These are phyloP conservation scores for Drosophila mayaguana DNA, from an alignment of 2,888 invertebrate species.

Conservation along the genomic window DNA sequence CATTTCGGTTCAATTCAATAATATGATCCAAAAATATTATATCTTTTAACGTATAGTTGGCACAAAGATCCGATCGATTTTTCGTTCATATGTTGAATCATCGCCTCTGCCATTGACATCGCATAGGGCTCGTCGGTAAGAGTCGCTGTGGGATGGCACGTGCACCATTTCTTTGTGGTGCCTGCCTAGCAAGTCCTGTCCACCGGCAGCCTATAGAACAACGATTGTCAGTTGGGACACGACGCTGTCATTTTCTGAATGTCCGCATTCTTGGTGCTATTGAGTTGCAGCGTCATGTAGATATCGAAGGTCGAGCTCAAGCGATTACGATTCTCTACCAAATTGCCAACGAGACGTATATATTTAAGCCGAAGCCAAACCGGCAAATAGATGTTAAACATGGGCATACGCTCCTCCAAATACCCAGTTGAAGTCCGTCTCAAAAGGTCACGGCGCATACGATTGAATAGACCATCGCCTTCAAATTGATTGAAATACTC, in stretches of 20 bases:
- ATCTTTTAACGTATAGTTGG: not conserved
- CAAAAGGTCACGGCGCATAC: not conserved
- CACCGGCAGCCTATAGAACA: not conserved
- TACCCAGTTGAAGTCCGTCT: not conserved
- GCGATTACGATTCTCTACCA: not conserved
- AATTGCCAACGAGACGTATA: not conserved
- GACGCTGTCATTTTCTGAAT: not conserved
- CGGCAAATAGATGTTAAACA: not conserved
- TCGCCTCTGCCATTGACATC: accelerated
- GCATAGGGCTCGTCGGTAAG: not conserved
- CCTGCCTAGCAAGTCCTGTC: slow-evolving; percentile 1
- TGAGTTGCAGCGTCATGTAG: not conserved
- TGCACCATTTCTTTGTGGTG: not conserved
- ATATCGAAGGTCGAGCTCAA: slow-evolving; percentile 3
- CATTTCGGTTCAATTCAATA: not conserved
- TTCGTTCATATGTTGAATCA: not conserved
- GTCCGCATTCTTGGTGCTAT: not conserved
- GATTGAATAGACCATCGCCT: not conserved
- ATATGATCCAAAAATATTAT: not conserved
- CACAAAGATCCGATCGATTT: not conserved
- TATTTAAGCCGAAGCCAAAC: not conserved
- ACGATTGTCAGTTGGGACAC: not conserved
- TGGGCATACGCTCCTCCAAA: slow-evolving; percentile 3
- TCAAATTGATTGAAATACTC: slow-evolving; percentile 6
- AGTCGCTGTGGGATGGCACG: not conserved